A percentile compares a stretch with the other conserved stretches of the same genome.
phyloP scores from a whole-genome alignment of 2,797 vertebrate species.

The Acipenser ruthenus region DNA sequence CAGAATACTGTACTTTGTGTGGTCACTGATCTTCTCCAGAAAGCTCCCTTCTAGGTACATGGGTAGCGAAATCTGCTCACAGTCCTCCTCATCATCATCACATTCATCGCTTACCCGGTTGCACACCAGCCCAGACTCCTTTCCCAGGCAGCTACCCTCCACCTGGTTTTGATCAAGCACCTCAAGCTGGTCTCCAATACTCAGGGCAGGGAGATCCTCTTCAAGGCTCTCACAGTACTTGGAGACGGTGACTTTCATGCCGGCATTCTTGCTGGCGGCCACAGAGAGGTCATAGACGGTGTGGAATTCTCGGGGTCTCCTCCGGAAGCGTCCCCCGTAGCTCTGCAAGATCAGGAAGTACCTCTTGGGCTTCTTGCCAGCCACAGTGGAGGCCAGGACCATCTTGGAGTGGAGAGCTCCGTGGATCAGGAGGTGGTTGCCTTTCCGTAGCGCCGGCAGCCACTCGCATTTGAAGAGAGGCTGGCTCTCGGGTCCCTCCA shows the following conservation, averaged over 20 bases:
- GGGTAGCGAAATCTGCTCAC: conserved; percentile 58
- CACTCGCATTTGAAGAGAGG: conserved; percentile 54
- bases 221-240: conserved; percentile 56
- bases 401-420: conserved; percentile 33
- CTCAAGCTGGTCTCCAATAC: conserved; percentile 69
- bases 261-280: conserved; percentile 32
- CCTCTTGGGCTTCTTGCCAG: conserved; percentile 49
- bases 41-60: conserved; percentile 67
- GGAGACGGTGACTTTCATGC: conserved; percentile 58
- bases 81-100: conserved; percentile 28
- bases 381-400: conserved; percentile 56
- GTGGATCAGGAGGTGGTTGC: conserved; percentile 56
- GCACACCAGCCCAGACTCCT: conserved; percentile 44
- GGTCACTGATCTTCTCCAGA: conserved; percentile 62
- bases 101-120: conserved; percentile 39
- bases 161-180: conserved; percentile 34
- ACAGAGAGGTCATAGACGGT: conserved; percentile 66
- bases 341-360: conserved; percentile 65
- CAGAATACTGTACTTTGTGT: conserved; percentile 63
- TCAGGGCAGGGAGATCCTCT: conserved; percentile 52
- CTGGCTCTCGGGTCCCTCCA: conserved; percentile 46
- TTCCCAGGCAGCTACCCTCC: conserved; percentile 25
- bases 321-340: conserved; percentile 68
- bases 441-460: conserved; percentile 42
- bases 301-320: conserved; percentile 58